Evolutionary conservation across 1,140 invertebrate species (phyloP).

Genomic region (Ruditapes philippinarum): DNA sequence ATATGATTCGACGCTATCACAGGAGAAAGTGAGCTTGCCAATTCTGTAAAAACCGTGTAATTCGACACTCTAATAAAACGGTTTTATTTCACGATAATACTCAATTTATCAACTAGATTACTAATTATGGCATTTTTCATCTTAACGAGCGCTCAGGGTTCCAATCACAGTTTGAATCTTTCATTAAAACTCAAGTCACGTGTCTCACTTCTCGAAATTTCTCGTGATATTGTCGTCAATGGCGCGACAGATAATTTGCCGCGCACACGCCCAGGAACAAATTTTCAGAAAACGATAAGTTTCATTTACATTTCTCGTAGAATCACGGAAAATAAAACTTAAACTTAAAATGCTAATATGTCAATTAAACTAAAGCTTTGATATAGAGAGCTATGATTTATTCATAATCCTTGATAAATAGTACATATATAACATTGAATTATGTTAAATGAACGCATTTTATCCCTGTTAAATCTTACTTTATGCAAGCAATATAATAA

Average conservation of each 20-base stretch:
- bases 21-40: background rate
- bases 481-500: no score
- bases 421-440: no score
- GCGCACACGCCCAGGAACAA: slow-evolving; percentile 2
- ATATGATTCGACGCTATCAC: background rate
- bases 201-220: slow-evolving; percentile 32
- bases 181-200: slow-evolving; percentile 49
- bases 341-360: no score
- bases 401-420: no score
- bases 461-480: no score
- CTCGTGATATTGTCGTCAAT: slow-evolving; percentile 14
- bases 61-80: slow-evolving; percentile 3
- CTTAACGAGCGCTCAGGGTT: slow-evolving; percentile 12
- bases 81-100: slow-evolving; percentile 33
- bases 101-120: slow-evolving; percentile 45
- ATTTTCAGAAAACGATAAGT: no score
- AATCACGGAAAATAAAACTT: no score
- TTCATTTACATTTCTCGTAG: no score
- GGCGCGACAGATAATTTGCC: slow-evolving; percentile 30
- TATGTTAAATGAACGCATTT: no score
- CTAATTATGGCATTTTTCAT: slow-evolving; percentile 31
- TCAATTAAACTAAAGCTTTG: no score
- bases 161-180: slow-evolving; percentile 31
- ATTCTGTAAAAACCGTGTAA: slow-evolving; percentile 22
- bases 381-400: no score